These are phyloP conservation scores for Porites rus DNA, from an alignment of 92 coral and sea anemone species.

Conservation along the genomic window DNA sequence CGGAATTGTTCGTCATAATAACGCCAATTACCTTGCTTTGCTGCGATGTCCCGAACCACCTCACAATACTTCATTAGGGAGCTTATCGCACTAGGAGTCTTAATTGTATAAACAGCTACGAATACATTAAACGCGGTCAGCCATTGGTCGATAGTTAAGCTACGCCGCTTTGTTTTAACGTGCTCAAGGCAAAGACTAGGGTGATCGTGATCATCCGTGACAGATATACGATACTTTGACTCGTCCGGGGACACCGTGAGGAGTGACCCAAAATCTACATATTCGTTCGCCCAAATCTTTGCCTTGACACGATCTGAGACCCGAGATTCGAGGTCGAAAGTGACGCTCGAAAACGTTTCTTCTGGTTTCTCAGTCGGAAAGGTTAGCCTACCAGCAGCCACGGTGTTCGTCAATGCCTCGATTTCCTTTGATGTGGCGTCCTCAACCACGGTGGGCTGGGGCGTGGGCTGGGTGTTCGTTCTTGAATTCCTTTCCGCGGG, in stretches of 20 bases:
- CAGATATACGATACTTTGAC: neutral
- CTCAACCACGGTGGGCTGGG: neutral
- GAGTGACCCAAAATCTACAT: neutral
- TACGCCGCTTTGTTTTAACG: too few relatives aligned
- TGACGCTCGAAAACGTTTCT: too few relatives aligned
- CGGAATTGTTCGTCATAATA: constrained; percentile 66
- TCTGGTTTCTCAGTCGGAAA: too few relatives aligned
- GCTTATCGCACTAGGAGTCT: constrained; percentile 9
- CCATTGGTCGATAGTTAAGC: too few relatives aligned
- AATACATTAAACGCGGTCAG: constrained; percentile 9
- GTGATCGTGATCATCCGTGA: too few relatives aligned
- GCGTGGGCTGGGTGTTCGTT: neutral
- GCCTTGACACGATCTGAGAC: neutral
- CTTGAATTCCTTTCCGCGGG: neutral
- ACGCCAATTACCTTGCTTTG: neutral
- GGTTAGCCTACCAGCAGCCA: neutral
- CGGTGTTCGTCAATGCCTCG: constrained; percentile 2
- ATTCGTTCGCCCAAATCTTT: constrained; percentile 6
- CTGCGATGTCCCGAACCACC: constrained; percentile 60
- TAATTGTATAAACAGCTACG: constrained; percentile 4
- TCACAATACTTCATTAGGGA: constrained; percentile 64
- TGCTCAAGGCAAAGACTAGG: too few relatives aligned
- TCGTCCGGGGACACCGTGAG: neutral
- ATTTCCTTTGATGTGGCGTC: neutral
- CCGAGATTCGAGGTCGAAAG: too few relatives aligned